phyloP scores from a whole-genome alignment of 2,888 invertebrate species.

The Nesidiocoris tenuis region DNA sequence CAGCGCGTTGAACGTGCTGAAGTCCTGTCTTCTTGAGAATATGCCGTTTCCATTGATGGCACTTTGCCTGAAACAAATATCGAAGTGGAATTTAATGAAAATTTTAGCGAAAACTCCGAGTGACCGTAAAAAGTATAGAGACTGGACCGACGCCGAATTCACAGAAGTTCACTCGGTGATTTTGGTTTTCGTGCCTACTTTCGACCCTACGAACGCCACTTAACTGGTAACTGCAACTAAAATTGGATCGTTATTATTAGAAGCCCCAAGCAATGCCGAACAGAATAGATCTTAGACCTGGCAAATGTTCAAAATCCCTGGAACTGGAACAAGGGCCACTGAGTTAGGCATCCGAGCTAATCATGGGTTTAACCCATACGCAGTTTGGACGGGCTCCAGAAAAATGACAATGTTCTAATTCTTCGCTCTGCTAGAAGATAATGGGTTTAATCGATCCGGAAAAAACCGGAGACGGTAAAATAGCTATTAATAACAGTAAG shows the following conservation, averaged over 20 bases:
- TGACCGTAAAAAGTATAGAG: no score
- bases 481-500: no score
- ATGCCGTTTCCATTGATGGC: conserved; percentile 72
- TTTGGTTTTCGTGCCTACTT: no score
- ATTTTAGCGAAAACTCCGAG: no score
- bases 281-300: neutral
- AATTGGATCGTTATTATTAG: neutral
- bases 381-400: neutral
- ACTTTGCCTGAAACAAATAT: conserved; percentile 47
- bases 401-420: no score
- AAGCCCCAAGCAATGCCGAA: neutral
- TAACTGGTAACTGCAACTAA: neutral
- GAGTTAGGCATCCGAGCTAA: neutral
- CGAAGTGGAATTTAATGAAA: conserved; percentile 14
- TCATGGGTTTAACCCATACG: neutral
- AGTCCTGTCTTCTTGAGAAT: conserved; percentile 89
- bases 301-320: neutral
- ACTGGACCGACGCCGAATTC: no score
- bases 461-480: no score
- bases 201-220: no score
- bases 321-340: neutral
- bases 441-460: no score
- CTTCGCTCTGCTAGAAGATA: no score
- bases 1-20: conserved; percentile 90
- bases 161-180: no score